phyloP scores from a whole-genome alignment of 2,888 invertebrate species.

The Zele albiditarsus region DNA sequence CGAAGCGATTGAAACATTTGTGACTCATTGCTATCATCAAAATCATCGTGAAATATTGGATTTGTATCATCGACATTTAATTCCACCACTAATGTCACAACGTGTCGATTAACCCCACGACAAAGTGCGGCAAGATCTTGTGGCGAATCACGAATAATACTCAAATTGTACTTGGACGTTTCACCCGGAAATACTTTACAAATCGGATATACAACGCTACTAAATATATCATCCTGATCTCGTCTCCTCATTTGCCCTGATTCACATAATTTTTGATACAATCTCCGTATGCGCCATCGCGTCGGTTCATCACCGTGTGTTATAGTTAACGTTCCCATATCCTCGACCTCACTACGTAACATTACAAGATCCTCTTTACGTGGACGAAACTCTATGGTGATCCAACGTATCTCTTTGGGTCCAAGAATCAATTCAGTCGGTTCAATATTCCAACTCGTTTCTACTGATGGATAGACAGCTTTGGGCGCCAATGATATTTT shows the following conservation, averaged over 20 bases:
- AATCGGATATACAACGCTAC: slow-evolving; percentile 63
- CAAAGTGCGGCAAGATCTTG: slow-evolving; percentile 68
- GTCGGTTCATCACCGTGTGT: slow-evolving; percentile 75
- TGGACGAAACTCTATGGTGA: slow-evolving; percentile 73
- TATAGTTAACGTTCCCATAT: slow-evolving; percentile 73
- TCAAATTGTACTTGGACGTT: slow-evolving; percentile 61
- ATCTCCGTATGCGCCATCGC: slow-evolving; percentile 69
- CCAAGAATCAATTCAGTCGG: slow-evolving; percentile 72
- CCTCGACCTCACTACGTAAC: slow-evolving; percentile 67
- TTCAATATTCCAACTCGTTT: slow-evolving; percentile 68
- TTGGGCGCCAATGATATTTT: slow-evolving; percentile 66
- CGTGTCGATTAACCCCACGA: slow-evolving; percentile 64
- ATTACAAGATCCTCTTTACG: slow-evolving; percentile 73
- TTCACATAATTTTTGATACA: slow-evolving; percentile 66
- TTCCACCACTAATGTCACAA: slow-evolving; percentile 68
- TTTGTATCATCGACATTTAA: slow-evolving; percentile 66
- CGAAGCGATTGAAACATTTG: slow-evolving; percentile 68
- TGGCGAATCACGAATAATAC: slow-evolving; percentile 64
- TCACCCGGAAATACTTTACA: slow-evolving; percentile 67
- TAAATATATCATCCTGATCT: slow-evolving; percentile 61
- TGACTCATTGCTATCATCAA: slow-evolving; percentile 67
- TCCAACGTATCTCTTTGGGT: slow-evolving; percentile 68
- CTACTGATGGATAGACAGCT: slow-evolving; percentile 67
- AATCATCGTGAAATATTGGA: slow-evolving; percentile 65
- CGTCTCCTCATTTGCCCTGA: slow-evolving; percentile 59